Base-by-base conservation (phyloP, 2,797 vertebrate genomes). In the Xyrichtys novacula region DNA sequence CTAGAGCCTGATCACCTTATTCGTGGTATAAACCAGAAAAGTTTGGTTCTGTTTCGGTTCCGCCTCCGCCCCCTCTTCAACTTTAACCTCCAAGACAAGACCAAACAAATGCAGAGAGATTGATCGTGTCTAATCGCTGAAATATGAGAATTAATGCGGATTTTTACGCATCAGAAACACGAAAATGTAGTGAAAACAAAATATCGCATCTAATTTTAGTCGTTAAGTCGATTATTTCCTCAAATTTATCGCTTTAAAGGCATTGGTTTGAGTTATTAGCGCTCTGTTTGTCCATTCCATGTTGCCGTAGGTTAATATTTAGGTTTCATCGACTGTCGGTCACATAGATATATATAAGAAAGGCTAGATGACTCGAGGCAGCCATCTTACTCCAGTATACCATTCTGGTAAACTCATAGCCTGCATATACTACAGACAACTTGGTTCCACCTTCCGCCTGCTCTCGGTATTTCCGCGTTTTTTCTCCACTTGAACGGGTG, bases 31-130 rank as follows among this genome's bases (percentile, higher is more conserved):
- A 90, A 92, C 85, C 78, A 78, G 66, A 81, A 79, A 82, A 82
- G 70, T 87, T 86, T 62, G 65, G 70, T 70, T 80, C 56, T 4
- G 75, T 52, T 60, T 74, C 34, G 76, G 36, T 80, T 84, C 90
- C 71, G 84, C 80, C 44, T 46, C 43, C 43, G 43, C 43, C 43
- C 14, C 43, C 44, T 46, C 14, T 83, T 89, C 43, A 86, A 59
- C 81, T 71, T 74, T 78, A 26, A 87, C 86, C 85, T 32, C 19
- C 10, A 29, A 71, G 53, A 8, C 69, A 73, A 68, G 20, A 63
- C 88, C 88, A 93, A 94, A 94, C 91, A 29, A 53, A 5, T 22
- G 11, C 1, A 59, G 57, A 64, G 87, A 84, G 77, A 82, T 83
- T 7, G 64, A 84, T 76, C n/a, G 17, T 4, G 0, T 32, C 36